Evolutionary conservation across 2,888 invertebrate genomes (phyloP), one percentile per base, ranked within the genome.

Genomic region (Stratiomys singularior): DNA sequence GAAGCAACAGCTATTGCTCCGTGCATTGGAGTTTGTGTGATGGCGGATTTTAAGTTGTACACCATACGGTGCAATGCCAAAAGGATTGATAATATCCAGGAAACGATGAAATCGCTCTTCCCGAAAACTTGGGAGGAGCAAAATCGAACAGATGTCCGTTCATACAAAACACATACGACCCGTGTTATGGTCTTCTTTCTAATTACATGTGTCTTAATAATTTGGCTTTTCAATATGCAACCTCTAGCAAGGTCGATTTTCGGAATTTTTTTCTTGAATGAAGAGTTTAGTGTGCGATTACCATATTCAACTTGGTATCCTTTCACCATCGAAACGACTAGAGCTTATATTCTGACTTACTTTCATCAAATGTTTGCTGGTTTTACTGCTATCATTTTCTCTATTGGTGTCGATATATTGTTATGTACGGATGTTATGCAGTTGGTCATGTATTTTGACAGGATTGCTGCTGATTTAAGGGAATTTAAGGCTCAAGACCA

Each of bases 401-500:
- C 84, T 44, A 76, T 86, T 69, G 83, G 84, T 1, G 82, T 82
- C 25, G 86, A 86, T 79, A 80, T 86, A 81, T 78, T 85, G 1
- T 80, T 86, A 77, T 85, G 83, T 67, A 83, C 83, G 0, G 78
- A 83, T 46, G 84, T 83, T 18, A 83, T 82, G 1, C 84, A 86
- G 52, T 78, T 86, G n/a, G 81, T 84, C 11, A 86, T 86, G 86
- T 86, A 86, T 74, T 85, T 84, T 66, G 82, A 81, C 18, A 82
- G 82, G 18, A 79, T 86, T 58, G 79, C 80, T 5, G 76, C 74
- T 1, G 76, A 80, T 1, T 80, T 86, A 0, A 81, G 82, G 28
- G 44, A 67, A 0, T 82, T 82, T 72, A 74, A 79, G 0, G 82
- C 84, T 0, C 81, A 80, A 0, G 64, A 76, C 1, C 72, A 15